Conservation (phyloP, 1,140 invertebrate species). For the Trichonephila inaurata region DNA sequence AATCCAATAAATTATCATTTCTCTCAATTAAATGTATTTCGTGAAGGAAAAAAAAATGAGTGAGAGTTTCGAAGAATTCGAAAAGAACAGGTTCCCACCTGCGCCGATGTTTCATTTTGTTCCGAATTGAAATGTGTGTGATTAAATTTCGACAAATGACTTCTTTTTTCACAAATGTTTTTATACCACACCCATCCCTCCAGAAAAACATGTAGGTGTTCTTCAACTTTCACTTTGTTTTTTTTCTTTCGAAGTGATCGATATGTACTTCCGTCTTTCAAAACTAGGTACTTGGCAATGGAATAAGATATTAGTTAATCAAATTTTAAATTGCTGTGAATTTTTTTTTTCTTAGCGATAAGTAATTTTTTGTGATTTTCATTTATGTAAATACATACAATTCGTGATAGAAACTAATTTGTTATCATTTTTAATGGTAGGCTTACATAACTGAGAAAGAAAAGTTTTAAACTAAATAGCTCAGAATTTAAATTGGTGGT, state of each 20-base stretch:
- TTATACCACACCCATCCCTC: conserved; percentile 14
- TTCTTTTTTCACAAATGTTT: not conserved
- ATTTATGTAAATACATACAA: not conserved
- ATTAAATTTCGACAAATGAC: conserved; percentile 38
- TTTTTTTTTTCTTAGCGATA: not conserved
- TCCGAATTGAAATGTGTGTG: not conserved
- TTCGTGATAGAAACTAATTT: not conserved
- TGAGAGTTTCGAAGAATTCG: too few species aligned
- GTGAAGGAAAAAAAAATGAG: too few species aligned
- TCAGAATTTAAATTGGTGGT: too few species aligned
- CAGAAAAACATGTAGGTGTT: conserved; percentile 10
- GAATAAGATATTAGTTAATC: not conserved
- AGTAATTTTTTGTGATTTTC: not conserved
- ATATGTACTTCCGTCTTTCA: conserved; percentile 16
- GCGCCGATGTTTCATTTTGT: not conserved
- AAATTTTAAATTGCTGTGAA: not conserved
- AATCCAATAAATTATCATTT: too few species aligned
- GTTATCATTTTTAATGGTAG: too few species aligned
- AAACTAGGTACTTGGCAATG: not conserved
- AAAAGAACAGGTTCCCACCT: too few species aligned
- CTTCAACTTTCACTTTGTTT: not conserved
- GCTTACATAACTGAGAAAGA: too few species aligned
- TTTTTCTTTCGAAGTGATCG: not conserved
- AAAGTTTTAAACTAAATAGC: too few species aligned
- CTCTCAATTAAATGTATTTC: too few species aligned